Evolutionary conservation across 1,140 invertebrate genomes (phyloP).

Genomic region (Lasioglossum albipes): DNA sequence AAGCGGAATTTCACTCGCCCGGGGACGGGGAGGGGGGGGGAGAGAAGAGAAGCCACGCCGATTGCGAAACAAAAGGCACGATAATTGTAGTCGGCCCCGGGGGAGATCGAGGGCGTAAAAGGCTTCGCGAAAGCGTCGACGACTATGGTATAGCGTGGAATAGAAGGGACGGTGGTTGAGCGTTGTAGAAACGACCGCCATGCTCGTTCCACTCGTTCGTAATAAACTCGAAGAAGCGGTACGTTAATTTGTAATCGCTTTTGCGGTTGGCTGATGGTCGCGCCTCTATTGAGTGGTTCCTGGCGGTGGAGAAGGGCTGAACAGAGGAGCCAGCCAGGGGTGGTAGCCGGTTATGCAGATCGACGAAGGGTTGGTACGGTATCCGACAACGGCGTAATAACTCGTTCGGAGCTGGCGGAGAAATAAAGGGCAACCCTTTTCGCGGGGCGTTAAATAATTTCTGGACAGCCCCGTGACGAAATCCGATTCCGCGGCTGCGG

Average conservation of each 20-base stretch:
- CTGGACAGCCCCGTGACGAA: constrained; percentile 22
- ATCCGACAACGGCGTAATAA: constrained; percentile 71
- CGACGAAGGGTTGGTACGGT: constrained; percentile 63
- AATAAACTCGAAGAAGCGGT: constrained; percentile 71
- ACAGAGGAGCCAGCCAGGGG: constrained; percentile 14
- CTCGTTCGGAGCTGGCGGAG: constrained; percentile 49
- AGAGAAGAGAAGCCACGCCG: constrained; percentile 53
- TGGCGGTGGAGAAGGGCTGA: constrained; percentile 46
- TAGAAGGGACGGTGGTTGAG: constrained; percentile 12
- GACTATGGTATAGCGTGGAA: too few relatives aligned
- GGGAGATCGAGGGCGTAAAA: constrained; percentile 48
- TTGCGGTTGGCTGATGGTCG: constrained; percentile 69
- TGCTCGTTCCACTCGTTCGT: constrained; percentile 68
- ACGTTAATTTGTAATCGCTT: constrained; percentile 78
- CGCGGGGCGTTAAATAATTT: constrained; percentile 36
- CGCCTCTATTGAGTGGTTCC: constrained; percentile 66
- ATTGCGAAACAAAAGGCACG: constrained; percentile 77
- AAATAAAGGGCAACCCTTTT: constrained; percentile 59
- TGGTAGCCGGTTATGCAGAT: constrained; percentile 71
- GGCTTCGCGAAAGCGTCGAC: not conserved
- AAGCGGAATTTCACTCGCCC: constrained; percentile 60
- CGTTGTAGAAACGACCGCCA: too few relatives aligned
- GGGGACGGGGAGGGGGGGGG: constrained; percentile 4
- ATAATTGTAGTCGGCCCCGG: constrained; percentile 74
- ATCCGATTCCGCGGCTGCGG: not conserved